These are phyloP conservation scores for Siphonodentalium dalli DNA, from an alignment of 2,888 invertebrate species.

Conservation along the genomic window DNA sequence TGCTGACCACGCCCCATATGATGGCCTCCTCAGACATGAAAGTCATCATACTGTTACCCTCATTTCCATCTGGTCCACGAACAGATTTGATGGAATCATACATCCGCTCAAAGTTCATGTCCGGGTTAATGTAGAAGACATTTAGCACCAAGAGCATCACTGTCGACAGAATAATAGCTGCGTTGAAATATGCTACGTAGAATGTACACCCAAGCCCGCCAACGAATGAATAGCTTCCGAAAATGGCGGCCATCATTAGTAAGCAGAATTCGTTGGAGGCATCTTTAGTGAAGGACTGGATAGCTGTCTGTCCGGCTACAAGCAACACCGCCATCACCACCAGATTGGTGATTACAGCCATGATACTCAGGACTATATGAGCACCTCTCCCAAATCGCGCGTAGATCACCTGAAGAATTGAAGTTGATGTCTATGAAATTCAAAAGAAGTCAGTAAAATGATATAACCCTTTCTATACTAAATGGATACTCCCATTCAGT, in stretches of 20 bases:
- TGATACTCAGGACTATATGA: conserved; percentile 47
- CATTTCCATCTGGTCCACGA: conserved; percentile 39
- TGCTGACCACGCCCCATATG: conserved; percentile 43
- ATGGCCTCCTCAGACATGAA: conserved; percentile 45
- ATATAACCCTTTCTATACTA: no score
- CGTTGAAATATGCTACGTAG: conserved; percentile 60
- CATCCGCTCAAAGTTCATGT: conserved; percentile 29
- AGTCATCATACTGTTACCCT: conserved; percentile 41
- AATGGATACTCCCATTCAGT: no score
- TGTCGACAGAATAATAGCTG: conserved; percentile 42
- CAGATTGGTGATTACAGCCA: conserved; percentile 51
- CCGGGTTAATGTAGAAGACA: conserved; percentile 32
- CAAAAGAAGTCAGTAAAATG: background rate
- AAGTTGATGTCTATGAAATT: background rate
- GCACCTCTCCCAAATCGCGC: conserved; percentile 48
- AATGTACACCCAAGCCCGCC: conserved; percentile 58
- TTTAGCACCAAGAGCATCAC: conserved; percentile 42
- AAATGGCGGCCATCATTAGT: conserved; percentile 48
- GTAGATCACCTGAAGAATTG: conserved; percentile 40
- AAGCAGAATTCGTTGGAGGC: conserved; percentile 51
- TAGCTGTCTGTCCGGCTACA: conserved; percentile 43
- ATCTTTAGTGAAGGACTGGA: conserved; percentile 42
- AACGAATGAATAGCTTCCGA: conserved; percentile 51
- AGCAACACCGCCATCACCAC: conserved; percentile 47
- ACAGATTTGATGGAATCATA: conserved; percentile 39